These are phyloP conservation scores for Xestia ashworthii DNA, from an alignment of 2,888 invertebrate genomes.

Conservation along the genomic window DNA sequence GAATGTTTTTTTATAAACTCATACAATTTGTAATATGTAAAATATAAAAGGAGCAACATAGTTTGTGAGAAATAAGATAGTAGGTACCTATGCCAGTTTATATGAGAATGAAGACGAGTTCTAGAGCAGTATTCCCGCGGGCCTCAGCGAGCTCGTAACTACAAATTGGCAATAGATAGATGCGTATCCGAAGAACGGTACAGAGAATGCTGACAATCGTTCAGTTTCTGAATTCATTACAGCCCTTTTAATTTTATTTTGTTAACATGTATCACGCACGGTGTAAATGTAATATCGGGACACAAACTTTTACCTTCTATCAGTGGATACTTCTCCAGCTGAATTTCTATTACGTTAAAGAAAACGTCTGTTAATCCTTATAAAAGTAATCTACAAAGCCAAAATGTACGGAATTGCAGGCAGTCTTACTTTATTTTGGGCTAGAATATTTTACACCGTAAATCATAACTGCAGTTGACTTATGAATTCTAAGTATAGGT, in stretches of 20 bases:
- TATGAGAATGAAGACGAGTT: conserved; percentile 43
- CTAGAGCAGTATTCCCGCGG: conserved; percentile 51
- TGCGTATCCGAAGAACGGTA: conserved; percentile 35
- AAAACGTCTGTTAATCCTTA: background rate
- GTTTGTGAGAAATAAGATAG: conserved; percentile 20
- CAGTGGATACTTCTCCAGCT: background rate
- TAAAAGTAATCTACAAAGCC: background rate
- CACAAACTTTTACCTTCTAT: background rate
- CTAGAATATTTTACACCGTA: too few species aligned
- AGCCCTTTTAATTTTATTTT: background rate
- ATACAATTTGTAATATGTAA: conserved; percentile 31
- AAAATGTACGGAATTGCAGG: background rate
- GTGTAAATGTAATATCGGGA: background rate
- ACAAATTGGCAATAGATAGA: conserved; percentile 61
- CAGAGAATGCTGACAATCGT: conserved; percentile 43
- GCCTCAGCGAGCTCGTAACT: conserved; percentile 52
- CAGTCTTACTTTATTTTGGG: too few species aligned
- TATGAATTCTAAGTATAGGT: too few species aligned
- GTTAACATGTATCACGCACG: background rate
- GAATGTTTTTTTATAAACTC: conserved; percentile 2
- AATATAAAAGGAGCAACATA: conserved; percentile 23
- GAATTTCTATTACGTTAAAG: background rate
- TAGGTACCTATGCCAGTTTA: conserved; percentile 22
- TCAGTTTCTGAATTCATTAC: conserved; percentile 20
- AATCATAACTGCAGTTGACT: too few species aligned